phyloP scores from a whole-genome alignment of 2,797 vertebrate species.

The Cyclura pinguis region DNA sequence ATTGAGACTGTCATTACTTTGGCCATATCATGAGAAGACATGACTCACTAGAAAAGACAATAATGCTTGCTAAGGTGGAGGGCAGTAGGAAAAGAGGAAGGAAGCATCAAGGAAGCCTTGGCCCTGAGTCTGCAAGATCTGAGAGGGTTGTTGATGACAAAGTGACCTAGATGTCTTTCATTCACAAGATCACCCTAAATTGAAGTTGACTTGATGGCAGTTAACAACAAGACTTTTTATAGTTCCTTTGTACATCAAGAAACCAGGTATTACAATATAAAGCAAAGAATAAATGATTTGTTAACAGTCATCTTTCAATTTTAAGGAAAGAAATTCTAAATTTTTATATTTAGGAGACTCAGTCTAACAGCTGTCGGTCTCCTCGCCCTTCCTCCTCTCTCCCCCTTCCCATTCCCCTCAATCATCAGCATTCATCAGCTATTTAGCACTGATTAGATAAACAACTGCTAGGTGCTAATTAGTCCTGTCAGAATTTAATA shows the following conservation, averaged over 20 bases:
- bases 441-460: conserved; percentile 48
- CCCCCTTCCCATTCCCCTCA: not conserved
- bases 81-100: no score
- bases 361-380: conserved; percentile 6
- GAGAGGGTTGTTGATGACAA: no score
- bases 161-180: no score
- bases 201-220: no score
- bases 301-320: not conserved
- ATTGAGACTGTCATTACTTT: no score
- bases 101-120: no score
- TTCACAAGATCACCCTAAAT: no score
- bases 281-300: not conserved
- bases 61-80: no score
- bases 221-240: no score
- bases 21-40: no score
- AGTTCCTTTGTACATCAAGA: conserved; percentile 53
- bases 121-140: no score
- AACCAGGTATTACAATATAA: not conserved
- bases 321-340: not conserved
- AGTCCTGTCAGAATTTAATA: conserved; percentile 41
- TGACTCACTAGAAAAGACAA: no score
- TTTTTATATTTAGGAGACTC: not conserved
- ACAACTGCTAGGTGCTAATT: conserved; percentile 44
- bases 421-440: conserved; percentile 22
- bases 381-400: fast-evolving